Conservation (phyloP, 2,113 vertebrate species). For the Bucco capensis region DNA sequence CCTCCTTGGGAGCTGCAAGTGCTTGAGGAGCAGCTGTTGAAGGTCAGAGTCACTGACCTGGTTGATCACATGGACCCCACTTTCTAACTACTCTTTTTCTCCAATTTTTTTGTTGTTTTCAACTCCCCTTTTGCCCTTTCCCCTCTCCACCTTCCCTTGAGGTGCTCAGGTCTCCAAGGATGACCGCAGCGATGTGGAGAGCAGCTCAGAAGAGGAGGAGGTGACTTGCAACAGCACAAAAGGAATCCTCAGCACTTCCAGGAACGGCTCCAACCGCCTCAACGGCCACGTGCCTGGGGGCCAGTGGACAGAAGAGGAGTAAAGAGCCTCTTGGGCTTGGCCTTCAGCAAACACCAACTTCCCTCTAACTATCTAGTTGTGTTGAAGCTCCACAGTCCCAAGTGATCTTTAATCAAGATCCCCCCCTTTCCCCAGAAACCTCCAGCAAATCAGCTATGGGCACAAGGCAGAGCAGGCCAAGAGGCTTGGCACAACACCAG, state of each 20-base stretch:
- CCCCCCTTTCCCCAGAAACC: constrained; percentile 44
- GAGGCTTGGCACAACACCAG: constrained; percentile 22
- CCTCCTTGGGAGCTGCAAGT: not conserved
- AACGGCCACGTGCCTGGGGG: constrained; percentile 81
- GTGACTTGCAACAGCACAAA: constrained; percentile 57
- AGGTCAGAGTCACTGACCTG: not conserved
- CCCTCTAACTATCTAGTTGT: constrained; percentile 43
- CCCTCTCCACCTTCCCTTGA: not conserved
- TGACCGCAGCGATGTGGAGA: constrained; percentile 95
- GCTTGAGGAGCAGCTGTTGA: not conserved
- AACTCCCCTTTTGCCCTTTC: not conserved
- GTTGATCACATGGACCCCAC: not conserved
- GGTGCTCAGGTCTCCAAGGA: constrained; percentile 86
- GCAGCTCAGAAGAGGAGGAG: constrained; percentile 92
- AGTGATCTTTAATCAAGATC: constrained; percentile 61
- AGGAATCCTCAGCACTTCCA: constrained; percentile 50
- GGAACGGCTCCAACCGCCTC: constrained; percentile 83
- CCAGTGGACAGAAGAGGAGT: constrained; percentile 74
- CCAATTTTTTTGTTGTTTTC: not conserved
- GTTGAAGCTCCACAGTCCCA: constrained; percentile 53
- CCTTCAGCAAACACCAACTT: constrained; percentile 47
- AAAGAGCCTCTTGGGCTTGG: not conserved
- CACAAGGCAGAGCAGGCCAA: not conserved
- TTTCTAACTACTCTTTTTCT: not conserved
- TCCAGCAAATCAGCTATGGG: constrained; percentile 1